A percentile compares a stretch with the other conserved stretches of the same genome.
Conservation (phyloP, 2,113 vertebrate genomes). For the Clarias magur region DNA sequence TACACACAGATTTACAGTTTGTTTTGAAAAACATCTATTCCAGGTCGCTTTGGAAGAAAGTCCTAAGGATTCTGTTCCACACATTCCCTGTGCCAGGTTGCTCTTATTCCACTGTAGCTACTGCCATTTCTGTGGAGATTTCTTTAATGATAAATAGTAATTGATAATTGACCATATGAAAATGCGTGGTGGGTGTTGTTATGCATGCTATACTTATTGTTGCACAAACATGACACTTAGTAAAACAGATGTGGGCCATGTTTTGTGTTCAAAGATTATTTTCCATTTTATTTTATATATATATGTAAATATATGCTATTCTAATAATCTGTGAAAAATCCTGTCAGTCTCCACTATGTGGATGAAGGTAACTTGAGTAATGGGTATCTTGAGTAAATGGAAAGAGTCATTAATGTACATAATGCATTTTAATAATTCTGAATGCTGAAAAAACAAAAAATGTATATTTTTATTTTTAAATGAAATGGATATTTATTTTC, state of each 20-base stretch:
- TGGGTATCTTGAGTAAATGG: not conserved
- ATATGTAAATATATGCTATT: conserved; percentile 23
- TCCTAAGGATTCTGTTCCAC: not conserved
- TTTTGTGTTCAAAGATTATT: not conserved
- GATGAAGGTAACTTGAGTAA: conserved; percentile 1
- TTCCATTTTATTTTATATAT: not conserved
- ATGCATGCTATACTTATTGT: conserved; percentile 6
- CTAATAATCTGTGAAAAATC: not conserved
- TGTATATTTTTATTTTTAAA: not conserved
- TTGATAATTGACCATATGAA: not conserved
- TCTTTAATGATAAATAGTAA: not conserved
- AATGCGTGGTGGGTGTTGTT: not conserved
- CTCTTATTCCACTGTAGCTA: not conserved
- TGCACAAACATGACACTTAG: not conserved
- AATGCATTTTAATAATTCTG: conserved; percentile 19
- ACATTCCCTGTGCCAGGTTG: not conserved
- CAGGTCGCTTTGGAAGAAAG: not conserved
- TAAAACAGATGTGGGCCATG: conserved; percentile 9
- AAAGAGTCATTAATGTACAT: conserved; percentile 30
- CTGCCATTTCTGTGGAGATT: not conserved
- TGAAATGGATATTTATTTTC: conserved; percentile 32
- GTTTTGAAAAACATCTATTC: not conserved
- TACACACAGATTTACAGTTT: not conserved
- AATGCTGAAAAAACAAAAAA: not conserved
- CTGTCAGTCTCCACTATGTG: conserved; percentile 39